Conservation (phyloP, 2,888 invertebrate species). For the Eilema caniola region DNA sequence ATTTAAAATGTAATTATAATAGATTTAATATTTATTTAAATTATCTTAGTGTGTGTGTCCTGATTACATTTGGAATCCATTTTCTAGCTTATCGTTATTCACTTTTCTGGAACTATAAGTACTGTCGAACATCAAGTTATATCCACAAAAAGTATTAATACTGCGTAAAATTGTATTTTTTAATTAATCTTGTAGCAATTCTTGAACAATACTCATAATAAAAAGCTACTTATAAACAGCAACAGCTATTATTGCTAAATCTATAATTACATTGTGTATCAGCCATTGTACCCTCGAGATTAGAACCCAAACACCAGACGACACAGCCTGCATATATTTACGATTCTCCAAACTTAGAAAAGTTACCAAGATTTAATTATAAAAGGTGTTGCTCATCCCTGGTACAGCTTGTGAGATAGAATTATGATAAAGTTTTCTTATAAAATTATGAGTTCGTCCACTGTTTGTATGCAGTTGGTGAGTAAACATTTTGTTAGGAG, state of each 20-base stretch:
- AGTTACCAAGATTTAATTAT: background rate
- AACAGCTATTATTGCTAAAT: background rate
- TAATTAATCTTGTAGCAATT: background rate
- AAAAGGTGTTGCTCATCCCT: slow-evolving; percentile 4
- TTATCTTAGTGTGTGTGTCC: too few species aligned
- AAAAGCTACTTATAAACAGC: background rate
- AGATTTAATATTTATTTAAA: too few species aligned
- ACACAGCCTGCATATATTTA: background rate
- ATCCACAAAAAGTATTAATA: too few species aligned
- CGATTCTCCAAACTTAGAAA: background rate
- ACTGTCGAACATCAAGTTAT: too few species aligned
- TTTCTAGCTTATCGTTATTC: too few species aligned
- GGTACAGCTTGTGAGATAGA: background rate
- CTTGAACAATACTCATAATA: background rate
- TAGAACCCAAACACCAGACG: background rate
- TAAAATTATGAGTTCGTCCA: background rate
- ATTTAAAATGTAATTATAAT: too few species aligned
- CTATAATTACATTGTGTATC: background rate
- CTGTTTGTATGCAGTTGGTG: background rate
- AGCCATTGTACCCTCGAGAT: background rate
- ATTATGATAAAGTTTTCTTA: background rate
- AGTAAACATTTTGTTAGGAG: background rate
- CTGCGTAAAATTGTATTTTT: too few species aligned
- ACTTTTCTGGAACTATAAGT: too few species aligned
- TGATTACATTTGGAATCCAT: too few species aligned